phyloP scores from a whole-genome alignment of 2,113 vertebrate genomes.

The Myotis davidii region DNA sequence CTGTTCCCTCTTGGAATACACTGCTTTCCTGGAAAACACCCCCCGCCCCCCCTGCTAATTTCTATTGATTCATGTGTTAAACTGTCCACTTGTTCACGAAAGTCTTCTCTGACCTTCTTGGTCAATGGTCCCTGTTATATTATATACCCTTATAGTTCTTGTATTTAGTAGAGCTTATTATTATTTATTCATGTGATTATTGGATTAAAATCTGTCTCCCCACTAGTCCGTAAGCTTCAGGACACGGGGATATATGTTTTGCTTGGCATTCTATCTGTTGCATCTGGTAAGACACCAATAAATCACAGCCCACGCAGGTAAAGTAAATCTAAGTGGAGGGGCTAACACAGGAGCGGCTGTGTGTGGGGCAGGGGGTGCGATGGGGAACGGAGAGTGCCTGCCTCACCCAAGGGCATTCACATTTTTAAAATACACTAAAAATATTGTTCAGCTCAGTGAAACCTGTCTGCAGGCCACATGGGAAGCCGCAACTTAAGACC shows the following conservation, averaged over 20 bases:
- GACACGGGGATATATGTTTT: neutral
- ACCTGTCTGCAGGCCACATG: neutral
- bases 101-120: neutral
- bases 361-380: fast-evolving
- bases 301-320: neutral
- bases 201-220: neutral
- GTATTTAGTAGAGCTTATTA: neutral
- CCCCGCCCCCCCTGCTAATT: neutral
- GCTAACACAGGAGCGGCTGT: neutral
- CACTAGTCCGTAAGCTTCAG: neutral
- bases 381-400: neutral
- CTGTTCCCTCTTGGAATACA: neutral
- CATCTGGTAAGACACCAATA: neutral
- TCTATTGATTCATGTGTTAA: neutral
- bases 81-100: neutral
- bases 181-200: neutral
- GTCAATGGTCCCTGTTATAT: neutral
- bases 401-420: neutral
- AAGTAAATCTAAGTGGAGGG: neutral
- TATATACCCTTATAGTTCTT: neutral
- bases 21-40: neutral
- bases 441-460: neutral
- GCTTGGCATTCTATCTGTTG: neutral
- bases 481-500: neutral
- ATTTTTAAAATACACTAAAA: neutral